Base-by-base conservation (phyloP, 2,797 vertebrate species). In the Hoplostethus mediterraneus region DNA sequence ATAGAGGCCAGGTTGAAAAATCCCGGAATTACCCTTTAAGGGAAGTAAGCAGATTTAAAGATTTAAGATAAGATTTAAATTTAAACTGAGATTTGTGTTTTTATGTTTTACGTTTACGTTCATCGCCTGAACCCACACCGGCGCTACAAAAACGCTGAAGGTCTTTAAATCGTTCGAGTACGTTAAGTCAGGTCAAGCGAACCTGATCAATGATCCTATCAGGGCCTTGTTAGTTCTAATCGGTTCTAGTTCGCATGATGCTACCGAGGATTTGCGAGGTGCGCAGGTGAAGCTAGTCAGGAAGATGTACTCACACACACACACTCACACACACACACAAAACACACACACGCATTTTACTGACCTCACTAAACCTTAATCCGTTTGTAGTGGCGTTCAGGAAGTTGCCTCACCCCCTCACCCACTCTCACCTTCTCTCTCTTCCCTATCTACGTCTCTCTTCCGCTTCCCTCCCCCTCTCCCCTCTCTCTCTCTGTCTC, bases 331-430 rank as follows among this genome's bases (percentile, higher is more conserved):
- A 36, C 31, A 31, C 12, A 48, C 13, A 17, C 47, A 47, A 14
- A 11, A 30, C 28, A 6, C 59, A 33, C 17, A 64, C 25, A 9
- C 47, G 44, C 28, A 59, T 63, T 31, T 71, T 31, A 25, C 69
- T 74, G 71, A 77, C 31, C 53, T 79, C 63, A 63, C 21, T 63
- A 67, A 80, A 6, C 58, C 72, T 52, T 79, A 77, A 87, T 84
- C 74, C 28, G 5, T 57, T 45, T 67, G 66, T 81, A 71, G 71
- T 52, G 45, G 33, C 77, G 78, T 63, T 83, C 77, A 75, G 67
- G 68, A 76, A 79, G 63, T 81, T 65, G 63, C 40, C 48, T 54
- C 55, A 77, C 61, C 16, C 0, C 14, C 12, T 28, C 42, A 11
- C 25, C 21, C 49, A 1, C 38, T 25, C 49, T 33, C 48, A 73